Conservation (phyloP, 2,113 vertebrate genomes). For the Nerophis ophidion region DNA sequence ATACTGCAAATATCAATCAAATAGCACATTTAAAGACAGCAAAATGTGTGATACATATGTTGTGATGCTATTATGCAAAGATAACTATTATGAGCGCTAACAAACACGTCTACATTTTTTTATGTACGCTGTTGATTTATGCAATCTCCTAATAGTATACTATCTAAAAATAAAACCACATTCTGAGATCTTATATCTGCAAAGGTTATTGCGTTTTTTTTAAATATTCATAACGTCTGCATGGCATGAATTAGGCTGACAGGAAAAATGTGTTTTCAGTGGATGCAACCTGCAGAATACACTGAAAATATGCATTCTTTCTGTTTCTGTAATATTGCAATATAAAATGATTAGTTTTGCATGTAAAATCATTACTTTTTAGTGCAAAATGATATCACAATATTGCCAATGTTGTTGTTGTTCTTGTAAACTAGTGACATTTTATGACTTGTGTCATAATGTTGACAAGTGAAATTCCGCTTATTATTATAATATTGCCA, state of each 20-base stretch:
- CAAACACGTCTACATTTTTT: neutral
- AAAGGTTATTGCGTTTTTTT: conserved; percentile 11
- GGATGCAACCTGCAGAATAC: no score
- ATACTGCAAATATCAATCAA: neutral
- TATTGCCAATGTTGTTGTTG: no score
- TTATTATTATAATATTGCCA: no score
- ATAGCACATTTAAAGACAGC: neutral
- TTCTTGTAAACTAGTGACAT: no score
- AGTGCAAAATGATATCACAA: no score
- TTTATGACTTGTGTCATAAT: no score
- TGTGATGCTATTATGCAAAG: neutral
- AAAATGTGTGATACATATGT: neutral
- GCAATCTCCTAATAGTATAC: no score
- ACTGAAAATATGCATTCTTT: no score
- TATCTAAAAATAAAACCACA: neutral
- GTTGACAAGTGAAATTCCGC: no score
- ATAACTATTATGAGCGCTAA: neutral
- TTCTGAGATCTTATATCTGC: conserved; percentile 9
- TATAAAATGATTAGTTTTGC: no score
- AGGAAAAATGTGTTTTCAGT: neutral
- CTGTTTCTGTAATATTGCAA: no score
- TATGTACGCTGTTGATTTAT: neutral
- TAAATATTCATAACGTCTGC: conserved; percentile 32
- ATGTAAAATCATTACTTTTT: no score
- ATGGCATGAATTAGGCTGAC: neutral